Conservation (phyloP, 2,888 invertebrate species). For the Cryptus armator region DNA sequence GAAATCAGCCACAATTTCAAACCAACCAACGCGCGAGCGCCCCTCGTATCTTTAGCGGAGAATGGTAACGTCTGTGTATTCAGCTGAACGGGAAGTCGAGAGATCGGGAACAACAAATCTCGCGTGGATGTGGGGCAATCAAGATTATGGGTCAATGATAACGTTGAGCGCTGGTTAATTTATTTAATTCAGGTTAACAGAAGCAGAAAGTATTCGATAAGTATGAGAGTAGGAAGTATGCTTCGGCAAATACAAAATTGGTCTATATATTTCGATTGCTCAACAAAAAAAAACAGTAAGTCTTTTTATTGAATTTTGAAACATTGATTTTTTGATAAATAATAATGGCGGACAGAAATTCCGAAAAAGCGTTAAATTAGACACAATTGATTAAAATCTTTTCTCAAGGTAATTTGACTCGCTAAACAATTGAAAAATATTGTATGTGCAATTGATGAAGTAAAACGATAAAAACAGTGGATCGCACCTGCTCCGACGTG, state of each 20-base stretch:
- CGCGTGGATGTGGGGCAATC: slow-evolving; percentile 30
- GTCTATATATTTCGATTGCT: no score
- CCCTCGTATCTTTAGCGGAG: neutral
- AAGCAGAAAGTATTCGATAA: neutral
- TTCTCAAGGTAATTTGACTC: neutral
- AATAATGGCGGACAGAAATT: no score
- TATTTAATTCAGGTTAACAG: neutral
- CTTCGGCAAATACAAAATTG: no score
- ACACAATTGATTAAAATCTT: no score
- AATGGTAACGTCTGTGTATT: slow-evolving; percentile 23
- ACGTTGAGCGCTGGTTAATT: slow-evolving; percentile 4
- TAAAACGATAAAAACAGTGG: slow-evolving; percentile 12
- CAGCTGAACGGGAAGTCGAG: slow-evolving; percentile 23
- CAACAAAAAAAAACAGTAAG: no score
- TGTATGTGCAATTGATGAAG: neutral
- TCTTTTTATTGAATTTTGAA: no score
- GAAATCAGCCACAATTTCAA: neutral
- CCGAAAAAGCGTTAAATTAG: no score
- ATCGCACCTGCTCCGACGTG: slow-evolving; percentile 35
- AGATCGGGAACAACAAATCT: slow-evolving; percentile 41
- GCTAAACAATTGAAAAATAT: neutral
- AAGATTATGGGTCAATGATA: slow-evolving; percentile 35
- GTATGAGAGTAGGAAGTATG: neutral
- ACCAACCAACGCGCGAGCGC: neutral
- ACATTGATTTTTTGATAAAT: no score